Evolutionary conservation across 2,888 invertebrate genomes (phyloP).

Genomic region (Aspidiotus rigidus): DNA sequence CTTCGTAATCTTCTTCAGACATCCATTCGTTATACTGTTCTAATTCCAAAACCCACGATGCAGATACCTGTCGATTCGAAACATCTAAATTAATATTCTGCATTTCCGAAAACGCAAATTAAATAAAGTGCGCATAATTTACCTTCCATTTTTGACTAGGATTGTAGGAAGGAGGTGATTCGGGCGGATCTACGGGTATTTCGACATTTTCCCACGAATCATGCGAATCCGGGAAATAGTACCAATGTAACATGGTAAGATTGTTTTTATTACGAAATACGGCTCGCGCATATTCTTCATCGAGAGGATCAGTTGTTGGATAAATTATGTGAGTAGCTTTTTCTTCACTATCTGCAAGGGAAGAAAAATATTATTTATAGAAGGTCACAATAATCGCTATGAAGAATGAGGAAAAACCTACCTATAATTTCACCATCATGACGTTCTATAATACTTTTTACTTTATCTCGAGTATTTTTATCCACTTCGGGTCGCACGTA

Average conservation of each 20-base stretch:
- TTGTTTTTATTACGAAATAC: slow-evolving; percentile 66
- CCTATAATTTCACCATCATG: slow-evolving; percentile 70
- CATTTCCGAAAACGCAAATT: neutral
- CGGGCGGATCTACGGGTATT: slow-evolving; percentile 43
- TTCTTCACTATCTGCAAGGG: slow-evolving; percentile 63
- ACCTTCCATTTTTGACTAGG: slow-evolving; percentile 40
- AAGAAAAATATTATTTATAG: neutral
- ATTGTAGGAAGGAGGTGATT: slow-evolving; percentile 41
- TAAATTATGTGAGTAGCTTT: slow-evolving; percentile 88
- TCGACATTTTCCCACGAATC: slow-evolving; percentile 64
- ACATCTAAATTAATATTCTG: neutral
- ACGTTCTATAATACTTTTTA: slow-evolving; percentile 79
- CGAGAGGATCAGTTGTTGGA: slow-evolving; percentile 71
- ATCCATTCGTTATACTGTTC: slow-evolving; percentile 98
- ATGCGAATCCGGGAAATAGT: slow-evolving; percentile 88
- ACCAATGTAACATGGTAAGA: slow-evolving; percentile 85
- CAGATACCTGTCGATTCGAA: slow-evolving; percentile 52
- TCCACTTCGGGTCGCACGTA: slow-evolving; percentile 79
- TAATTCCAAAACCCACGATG: slow-evolving; percentile 84
- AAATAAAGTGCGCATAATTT: slow-evolving; percentile 18
- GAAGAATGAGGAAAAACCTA: slow-evolving; percentile 38
- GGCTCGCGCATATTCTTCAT: slow-evolving; percentile 85
- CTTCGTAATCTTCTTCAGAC: slow-evolving; percentile 96
- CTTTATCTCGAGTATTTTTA: slow-evolving; percentile 63
- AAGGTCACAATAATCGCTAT: neutral